Evolutionary conservation across 1,140 invertebrate species (phyloP), one percentile per base, ranked within the genome.

Genomic region (Drosophila guanche): DNA sequence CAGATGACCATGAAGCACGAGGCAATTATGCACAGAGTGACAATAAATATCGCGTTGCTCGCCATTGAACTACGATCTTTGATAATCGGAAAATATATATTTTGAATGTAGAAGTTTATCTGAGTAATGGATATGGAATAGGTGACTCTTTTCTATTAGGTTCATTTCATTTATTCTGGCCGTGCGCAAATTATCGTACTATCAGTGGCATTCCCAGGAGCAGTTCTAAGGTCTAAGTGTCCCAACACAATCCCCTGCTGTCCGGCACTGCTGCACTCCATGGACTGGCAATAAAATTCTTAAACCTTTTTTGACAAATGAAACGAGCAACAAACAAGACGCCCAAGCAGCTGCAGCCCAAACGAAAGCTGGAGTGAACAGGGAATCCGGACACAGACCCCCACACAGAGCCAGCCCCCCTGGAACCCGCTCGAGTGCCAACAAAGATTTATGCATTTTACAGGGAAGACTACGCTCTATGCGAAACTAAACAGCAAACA

Each of bases 381-480:
- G 7, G 29, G 60, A 40, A 52, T 33, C 23, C 69, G 52, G 51
- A 65, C 62, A 37, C 50, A 54, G 45, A 22, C 16, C 16, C 16
- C 16, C 16, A 20, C 50, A 50, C 20, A 27, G 48, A 43, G n/a
- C 23, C 4, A n/a, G 33, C 14, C 14, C 27, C 41, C 20, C 25
- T 37, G 14, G 42, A 55, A 22, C 25, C 22, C 33, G 67, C 66
- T 42, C 27, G 58, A 68, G 80, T 65, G 76, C 65, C 76, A 86
- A 76, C 80, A 86, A 86, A 86, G 80, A 85, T 85, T 85, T 85
- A 85, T 85, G 80, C 72, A 85, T 80, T 85, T 80, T 76, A 68
- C 72, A 69, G 76, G 58, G 53, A 71, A 65, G 51, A 58, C 60
- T 77, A 66, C 76, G 59, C 72, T 86, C 76, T 76, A 86, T 85